Percentiles rank a stretch among this genome's conserved stretches.
phyloP scores from a whole-genome alignment of 2,888 invertebrate genomes.

The Caradrina clavipalpis region DNA sequence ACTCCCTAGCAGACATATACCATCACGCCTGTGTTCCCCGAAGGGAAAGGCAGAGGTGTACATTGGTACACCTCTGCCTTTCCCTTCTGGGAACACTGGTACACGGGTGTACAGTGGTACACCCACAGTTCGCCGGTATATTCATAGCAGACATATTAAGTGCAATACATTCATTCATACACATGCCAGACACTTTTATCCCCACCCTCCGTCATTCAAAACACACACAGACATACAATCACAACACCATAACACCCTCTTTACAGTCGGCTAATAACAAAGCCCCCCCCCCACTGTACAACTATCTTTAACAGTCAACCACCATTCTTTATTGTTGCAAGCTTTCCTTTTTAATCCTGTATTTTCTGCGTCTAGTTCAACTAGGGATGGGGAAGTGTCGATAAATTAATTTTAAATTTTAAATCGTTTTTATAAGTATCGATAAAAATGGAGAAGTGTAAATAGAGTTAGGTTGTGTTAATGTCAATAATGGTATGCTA shows the following conservation, averaged over 20 bases:
- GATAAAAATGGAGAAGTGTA: no score
- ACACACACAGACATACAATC: slow-evolving; percentile 6
- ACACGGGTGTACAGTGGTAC: no score
- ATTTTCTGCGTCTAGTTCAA: slow-evolving; percentile 40
- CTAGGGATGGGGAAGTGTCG: slow-evolving; percentile 43
- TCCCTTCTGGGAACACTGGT: no score
- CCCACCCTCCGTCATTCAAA: not conserved
- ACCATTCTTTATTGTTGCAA: slow-evolving; percentile 57
- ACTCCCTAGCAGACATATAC: no score
- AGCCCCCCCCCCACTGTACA: slow-evolving; percentile 30
- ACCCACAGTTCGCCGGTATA: no score
- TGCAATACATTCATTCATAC: slow-evolving; percentile 11
- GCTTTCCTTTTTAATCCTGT: slow-evolving; percentile 63
- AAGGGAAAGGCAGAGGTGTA: no score
- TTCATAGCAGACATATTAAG: no score
- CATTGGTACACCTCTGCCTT: no score
- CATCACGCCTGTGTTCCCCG: no score
- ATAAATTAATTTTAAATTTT: slow-evolving; percentile 9
- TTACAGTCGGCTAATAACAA: slow-evolving; percentile 44
- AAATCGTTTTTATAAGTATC: no score
- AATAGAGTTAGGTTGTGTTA: no score
- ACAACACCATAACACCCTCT: slow-evolving; percentile 9
- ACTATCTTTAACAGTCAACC: slow-evolving; percentile 46
- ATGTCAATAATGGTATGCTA: no score
- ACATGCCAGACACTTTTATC: slow-evolving; percentile 32